Base-by-base conservation (phyloP, 1,140 invertebrate species). In the Pseudomyrmex cubaensis region DNA sequence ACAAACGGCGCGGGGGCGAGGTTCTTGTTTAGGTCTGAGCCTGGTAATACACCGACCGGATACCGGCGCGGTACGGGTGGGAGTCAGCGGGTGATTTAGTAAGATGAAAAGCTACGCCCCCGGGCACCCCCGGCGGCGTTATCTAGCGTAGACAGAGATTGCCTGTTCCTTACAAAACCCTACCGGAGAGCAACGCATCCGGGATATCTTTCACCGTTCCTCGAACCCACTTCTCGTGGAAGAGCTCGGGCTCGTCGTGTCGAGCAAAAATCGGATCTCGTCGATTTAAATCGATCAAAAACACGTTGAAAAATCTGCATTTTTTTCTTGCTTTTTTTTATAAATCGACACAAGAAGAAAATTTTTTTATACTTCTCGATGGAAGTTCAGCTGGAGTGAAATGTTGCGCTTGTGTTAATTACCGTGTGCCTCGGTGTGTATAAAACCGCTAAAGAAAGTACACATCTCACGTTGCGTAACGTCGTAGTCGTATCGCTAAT, bases 81-180 rank as follows among this genome's bases (percentile, higher is more conserved):
- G 48, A 64, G 85, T 59, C 57, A 22, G 82, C 69, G 87, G 86
- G 90, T 91, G 91, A 93, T 93, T 92, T 92, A 92, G 86, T 92
- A 92, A 92, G 92, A 93, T 92, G 92, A 93, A 92, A 93, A 91
- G 91, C 92, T 87, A 87, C 82, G 90, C 89, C 85, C 90, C 74
- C 72, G 20, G 48, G 72, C 75, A 70, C 46, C 75, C 50, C 59
- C 54, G 67, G 56, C 82, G 85, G 87, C 89, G 91, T 92, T 93
- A 93, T 93, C 91, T 92, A 89, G 85, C 91, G 82, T 87, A 87
- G 91, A 91, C 92, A 93, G 92, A 93, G 92, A 93, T 93, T 91
- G 91, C 90, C 90, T 90, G 90, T 90, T 91, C 88, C 91, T 91
- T 91, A 90, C 82, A 90, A 89, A 90, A 92, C 80, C 87, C 82